Base-by-base conservation (phyloP, 2,797 vertebrate species). In the Telmatherina bonti region DNA sequence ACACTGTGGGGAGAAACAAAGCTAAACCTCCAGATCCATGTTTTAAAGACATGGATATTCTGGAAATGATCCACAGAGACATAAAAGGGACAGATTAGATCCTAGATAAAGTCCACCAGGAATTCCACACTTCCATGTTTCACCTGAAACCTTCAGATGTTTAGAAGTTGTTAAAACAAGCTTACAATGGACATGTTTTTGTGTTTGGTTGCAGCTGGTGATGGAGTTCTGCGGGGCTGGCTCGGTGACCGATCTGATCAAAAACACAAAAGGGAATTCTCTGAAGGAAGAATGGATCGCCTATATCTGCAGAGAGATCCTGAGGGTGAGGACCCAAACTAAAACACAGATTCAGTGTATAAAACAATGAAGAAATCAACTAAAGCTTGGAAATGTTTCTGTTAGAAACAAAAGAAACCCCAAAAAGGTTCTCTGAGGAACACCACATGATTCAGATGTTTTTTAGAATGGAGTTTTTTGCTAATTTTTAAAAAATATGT, bases 191-290 rank as follows among this genome's bases (percentile, higher is more conserved):
- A 12, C 1, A 31, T 47, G 8, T n/a, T 31, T 31, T 35, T 57
- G 11, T 84, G 51, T 67, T 15, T 62, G n/a, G 31, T 13, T 76
- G 24, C 36, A 98, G 97, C 85, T 99, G 95, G 97, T 99, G 93
- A 99, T 99, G 97, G 97, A 99, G 93, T 99, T 99, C 90, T 99
- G 97, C 16, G 97, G 97, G 0, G 97, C 97, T 0, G 97, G 97
- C 55, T 99, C 97, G 0, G 95, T 99, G 71, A 99, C 97, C 0
- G 97, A 99, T 88, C 94, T 99, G 89, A 98, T 99, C 92, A 99
- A 99, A 89, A 99, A 99, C 94, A 99, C 97, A 0, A 99, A 99
- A 90, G 97, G 97, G 20, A 99, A 97, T 92, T 96, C 97, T 0
- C 85, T 99, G 89, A 99, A 98, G 90, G 97, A 99, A 79, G 97